These are phyloP conservation scores for Dicrostonyx torquatus DNA, from an alignment of 2,797 vertebrate species.

Conservation along the genomic window DNA sequence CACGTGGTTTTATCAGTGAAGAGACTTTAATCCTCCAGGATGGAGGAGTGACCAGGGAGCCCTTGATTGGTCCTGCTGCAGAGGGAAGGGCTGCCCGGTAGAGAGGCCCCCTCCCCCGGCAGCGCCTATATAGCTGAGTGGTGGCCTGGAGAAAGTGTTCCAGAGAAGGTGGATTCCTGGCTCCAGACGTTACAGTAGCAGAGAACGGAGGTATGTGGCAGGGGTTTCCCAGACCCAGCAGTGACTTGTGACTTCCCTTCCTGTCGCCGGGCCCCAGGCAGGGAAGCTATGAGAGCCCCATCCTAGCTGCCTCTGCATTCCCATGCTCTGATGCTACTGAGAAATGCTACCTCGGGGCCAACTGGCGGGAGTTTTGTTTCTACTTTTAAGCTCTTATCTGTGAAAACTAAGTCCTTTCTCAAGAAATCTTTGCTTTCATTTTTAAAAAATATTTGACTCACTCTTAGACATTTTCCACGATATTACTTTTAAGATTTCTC, in stretches of 20 bases:
- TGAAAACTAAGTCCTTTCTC: background rate
- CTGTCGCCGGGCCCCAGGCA: background rate
- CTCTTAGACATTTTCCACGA: background rate
- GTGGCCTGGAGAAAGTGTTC: background rate
- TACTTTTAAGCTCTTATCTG: background rate
- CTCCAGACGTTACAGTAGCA: background rate
- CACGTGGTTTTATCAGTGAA: background rate
- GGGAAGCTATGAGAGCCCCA: no score
- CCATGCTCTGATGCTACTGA: background rate
- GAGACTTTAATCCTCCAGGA: conserved; percentile 20
- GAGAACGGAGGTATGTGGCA: conserved; percentile 66
- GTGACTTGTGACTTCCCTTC: background rate
- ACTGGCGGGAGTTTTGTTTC: conserved; percentile 16
- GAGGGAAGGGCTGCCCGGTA: conserved; percentile 35
- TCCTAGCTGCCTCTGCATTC: background rate
- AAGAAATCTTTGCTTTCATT: background rate
- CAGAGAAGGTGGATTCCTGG: background rate
- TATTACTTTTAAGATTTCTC: conserved; percentile 54
- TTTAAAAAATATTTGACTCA: background rate
- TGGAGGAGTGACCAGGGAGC: conserved; percentile 32
- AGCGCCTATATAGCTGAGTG: conserved; percentile 70
- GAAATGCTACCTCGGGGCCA: background rate
- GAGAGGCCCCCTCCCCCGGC: conserved; percentile 36
- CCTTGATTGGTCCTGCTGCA: conserved; percentile 56
- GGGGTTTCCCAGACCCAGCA: background rate